Evolutionary conservation across 2,113 vertebrate genomes (phyloP).

Genomic region (Peromyscus californicus): DNA sequence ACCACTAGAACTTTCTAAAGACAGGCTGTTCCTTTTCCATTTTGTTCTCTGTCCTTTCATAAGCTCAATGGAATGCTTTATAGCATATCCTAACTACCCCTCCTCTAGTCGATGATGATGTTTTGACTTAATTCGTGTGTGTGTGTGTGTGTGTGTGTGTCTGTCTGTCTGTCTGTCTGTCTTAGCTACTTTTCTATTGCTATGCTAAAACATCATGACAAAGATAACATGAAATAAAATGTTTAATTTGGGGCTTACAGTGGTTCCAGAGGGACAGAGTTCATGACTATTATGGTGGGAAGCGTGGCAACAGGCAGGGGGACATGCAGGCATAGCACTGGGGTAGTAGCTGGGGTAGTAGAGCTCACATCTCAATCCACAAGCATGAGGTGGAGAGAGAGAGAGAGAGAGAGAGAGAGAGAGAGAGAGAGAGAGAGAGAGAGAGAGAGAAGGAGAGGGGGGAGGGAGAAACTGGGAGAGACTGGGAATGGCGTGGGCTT

Average conservation of each 20-base stretch:
- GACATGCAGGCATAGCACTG: not conserved
- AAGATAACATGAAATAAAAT: too few species aligned
- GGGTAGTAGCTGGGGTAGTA: not conserved
- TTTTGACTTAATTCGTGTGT: not conserved
- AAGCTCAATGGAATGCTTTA: not conserved
- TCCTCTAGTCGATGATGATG: not conserved
- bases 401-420: not conserved
- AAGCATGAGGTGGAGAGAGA: not conserved
- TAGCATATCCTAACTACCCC: not conserved
- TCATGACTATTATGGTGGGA: not conserved
- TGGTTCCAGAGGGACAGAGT: not conserved
- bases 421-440: too few species aligned
- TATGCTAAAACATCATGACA: not conserved
- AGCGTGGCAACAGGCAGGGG: not conserved
- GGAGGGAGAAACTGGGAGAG: not conserved
- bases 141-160: not conserved
- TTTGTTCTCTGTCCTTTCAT: conserved; percentile 28
- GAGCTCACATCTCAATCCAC: not conserved
- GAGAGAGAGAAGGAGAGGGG: too few species aligned
- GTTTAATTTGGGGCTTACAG: not conserved
- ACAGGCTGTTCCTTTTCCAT: not conserved
- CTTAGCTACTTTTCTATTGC: not conserved
- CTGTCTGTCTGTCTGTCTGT: too few species aligned
- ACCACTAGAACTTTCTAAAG: not conserved
- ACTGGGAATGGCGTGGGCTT: not conserved